phyloP scores from a whole-genome alignment of 2,888 invertebrate species.

The Lagria hirta region DNA sequence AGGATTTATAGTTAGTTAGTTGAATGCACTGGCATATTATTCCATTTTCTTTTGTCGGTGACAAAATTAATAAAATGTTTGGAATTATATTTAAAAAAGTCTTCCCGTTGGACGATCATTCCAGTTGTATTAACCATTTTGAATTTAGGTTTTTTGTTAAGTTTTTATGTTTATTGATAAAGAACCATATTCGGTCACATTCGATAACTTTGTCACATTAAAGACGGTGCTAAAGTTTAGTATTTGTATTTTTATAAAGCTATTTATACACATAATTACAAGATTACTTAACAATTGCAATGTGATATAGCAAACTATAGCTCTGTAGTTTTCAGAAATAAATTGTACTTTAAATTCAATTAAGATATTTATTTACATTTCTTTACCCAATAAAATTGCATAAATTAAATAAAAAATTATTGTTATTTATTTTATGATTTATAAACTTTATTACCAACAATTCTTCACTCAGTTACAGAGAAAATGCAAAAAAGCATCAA shows the following conservation, averaged over 20 bases:
- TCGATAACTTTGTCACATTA: slow-evolving; percentile 27
- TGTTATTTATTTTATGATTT: no score
- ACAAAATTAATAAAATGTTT: slow-evolving; percentile 9
- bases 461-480: no score
- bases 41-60: slow-evolving; percentile 1
- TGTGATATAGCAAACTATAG: slow-evolving; percentile 17
- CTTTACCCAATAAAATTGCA: no score
- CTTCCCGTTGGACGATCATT: slow-evolving; percentile 13
- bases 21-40: slow-evolving; percentile 3
- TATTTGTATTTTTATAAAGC: slow-evolving; percentile 34
- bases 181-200: slow-evolving; percentile 2
- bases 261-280: slow-evolving; percentile 22
- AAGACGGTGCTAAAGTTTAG: slow-evolving; percentile 28
- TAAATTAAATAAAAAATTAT: no score
- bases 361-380: no score
- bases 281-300: slow-evolving; percentile 19
- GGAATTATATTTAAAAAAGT: slow-evolving; percentile 5
- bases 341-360: no score
- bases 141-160: slow-evolving; percentile 9
- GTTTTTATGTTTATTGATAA: slow-evolving; percentile 6
- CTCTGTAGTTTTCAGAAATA: slow-evolving; percentile 15
- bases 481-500: no score
- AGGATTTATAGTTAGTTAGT: slow-evolving; percentile 1
- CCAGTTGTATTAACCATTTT: background rate
- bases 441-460: no score